Conservation (phyloP, 1,140 invertebrate genomes). For the Cephus cinctus region DNA sequence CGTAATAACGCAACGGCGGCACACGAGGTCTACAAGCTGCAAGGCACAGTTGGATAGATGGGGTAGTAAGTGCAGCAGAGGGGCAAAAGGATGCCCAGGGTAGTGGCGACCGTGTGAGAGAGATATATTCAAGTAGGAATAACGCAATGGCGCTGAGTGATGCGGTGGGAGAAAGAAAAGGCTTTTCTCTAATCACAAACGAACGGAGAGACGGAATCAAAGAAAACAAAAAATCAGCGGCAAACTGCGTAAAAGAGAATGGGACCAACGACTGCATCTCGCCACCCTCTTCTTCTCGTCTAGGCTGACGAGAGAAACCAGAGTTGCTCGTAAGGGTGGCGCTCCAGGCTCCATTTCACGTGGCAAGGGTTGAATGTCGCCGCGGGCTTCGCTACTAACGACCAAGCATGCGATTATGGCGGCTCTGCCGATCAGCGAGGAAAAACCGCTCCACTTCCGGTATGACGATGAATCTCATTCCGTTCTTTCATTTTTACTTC, state of each 20-base stretch:
- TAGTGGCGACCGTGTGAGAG: too few relatives aligned
- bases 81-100: too few relatives aligned
- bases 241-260: neutral
- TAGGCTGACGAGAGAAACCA: too few relatives aligned
- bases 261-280: neutral
- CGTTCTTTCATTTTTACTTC: too few relatives aligned
- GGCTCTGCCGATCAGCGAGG: slow-evolving; percentile 24
- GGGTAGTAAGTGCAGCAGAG: too few relatives aligned
- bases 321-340: too few relatives aligned
- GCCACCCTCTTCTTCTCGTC: too few relatives aligned
- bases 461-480: slow-evolving; percentile 20
- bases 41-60: too few relatives aligned
- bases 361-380: slow-evolving; percentile 38
- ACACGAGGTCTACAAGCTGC: too few relatives aligned
- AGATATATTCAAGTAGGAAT: too few relatives aligned
- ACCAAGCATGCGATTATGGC: slow-evolving; percentile 37
- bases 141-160: neutral
- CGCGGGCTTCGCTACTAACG: slow-evolving; percentile 34
- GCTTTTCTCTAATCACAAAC: slow-evolving; percentile 31
- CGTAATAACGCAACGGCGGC: too few relatives aligned
- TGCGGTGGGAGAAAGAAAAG: too few relatives aligned
- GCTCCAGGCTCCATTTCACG: slow-evolving; percentile 26
- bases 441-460: slow-evolving; percentile 30
- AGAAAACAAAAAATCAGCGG: slow-evolving; percentile 32
- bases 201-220: slow-evolving; percentile 26